Base-by-base conservation (phyloP, 2,797 vertebrate species). In the Aulostomus chinensis region DNA sequence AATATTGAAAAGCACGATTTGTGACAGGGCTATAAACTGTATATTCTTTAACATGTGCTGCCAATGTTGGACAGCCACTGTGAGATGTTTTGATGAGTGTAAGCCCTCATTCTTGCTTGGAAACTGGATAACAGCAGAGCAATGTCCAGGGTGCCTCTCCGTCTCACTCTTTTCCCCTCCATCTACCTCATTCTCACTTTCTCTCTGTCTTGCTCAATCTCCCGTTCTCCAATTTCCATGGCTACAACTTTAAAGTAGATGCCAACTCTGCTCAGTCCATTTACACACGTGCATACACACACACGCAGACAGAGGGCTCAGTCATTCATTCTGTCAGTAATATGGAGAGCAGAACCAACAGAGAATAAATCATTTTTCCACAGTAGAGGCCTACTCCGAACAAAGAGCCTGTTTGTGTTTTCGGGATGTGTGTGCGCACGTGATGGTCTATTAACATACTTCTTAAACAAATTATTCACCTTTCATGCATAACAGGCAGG, bases 311-410 rank as follows among this genome's bases (percentile, higher is more conserved):
- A 25, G 10, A 66, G 6, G 66, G 43, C 65, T 52, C 69, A 68
- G 65, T 79, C 69, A 77, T 68, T 64, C 40, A 58, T 68, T 58
- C 72, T 59, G 74, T 86, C 80, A 84, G 84, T 78, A 77, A 80
- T 73, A 85, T 18, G 47, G 78, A 58, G 61, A 79, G 71, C 74
- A 79, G 80, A 67, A 80, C 78, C 55, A 73, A 81, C 68, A 58
- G 36, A 63, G 69, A 83, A 84, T 85, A 84, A 85, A 84, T 87
- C 65, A 84, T 75, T 81, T 83, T 84, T 84, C 78, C 77, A 5
- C 63, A 74, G 78, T 56, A 40, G 67, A 29, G 51, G 68, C 76
- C 73, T 16, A n/a, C n/a, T n/a, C n/a, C n/a, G 64, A 78, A 88
- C 86, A 88, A 87, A 89, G 86, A 76, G 71, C 68, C 75, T 51